Evolutionary conservation across 2,888 invertebrate species (phyloP).

Genomic region (Rugalucina vietnamica): DNA sequence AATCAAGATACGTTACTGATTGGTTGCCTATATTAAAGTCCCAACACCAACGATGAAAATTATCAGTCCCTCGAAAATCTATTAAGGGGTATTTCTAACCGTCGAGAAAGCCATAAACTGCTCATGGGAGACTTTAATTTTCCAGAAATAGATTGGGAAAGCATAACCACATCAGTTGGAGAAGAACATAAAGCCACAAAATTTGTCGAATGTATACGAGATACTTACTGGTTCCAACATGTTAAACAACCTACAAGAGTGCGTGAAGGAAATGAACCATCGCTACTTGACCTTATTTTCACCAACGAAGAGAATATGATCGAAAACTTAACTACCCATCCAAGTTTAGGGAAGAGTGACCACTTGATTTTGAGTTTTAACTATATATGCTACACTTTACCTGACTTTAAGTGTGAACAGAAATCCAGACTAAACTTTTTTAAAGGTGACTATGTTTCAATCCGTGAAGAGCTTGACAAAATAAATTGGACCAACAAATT

Average conservation of each 20-base stretch:
- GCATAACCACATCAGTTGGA: background rate
- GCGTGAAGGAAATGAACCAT: conserved; percentile 7
- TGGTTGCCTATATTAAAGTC: conserved; percentile 13
- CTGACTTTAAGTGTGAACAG: background rate
- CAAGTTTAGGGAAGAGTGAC: background rate
- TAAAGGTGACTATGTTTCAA: background rate
- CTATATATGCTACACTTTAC: background rate
- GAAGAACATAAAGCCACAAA: background rate
- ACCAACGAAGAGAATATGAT: conserved; percentile 20
- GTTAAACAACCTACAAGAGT: background rate
- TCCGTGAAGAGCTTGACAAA: background rate
- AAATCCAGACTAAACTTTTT: background rate
- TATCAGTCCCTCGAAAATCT: background rate
- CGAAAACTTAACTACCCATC: background rate
- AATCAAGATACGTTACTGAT: background rate
- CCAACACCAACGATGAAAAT: background rate
- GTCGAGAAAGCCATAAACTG: background rate
- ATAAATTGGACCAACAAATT: background rate
- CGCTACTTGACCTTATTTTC: conserved; percentile 11
- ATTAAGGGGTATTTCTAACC: background rate
- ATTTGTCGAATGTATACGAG: background rate
- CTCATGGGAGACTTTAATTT: conserved; percentile 13
- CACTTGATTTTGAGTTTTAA: conserved; percentile 1
- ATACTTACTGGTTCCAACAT: background rate
- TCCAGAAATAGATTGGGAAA: background rate